Base-by-base conservation (phyloP, 1,140 invertebrate species). In the Bombus sylvicola region DNA sequence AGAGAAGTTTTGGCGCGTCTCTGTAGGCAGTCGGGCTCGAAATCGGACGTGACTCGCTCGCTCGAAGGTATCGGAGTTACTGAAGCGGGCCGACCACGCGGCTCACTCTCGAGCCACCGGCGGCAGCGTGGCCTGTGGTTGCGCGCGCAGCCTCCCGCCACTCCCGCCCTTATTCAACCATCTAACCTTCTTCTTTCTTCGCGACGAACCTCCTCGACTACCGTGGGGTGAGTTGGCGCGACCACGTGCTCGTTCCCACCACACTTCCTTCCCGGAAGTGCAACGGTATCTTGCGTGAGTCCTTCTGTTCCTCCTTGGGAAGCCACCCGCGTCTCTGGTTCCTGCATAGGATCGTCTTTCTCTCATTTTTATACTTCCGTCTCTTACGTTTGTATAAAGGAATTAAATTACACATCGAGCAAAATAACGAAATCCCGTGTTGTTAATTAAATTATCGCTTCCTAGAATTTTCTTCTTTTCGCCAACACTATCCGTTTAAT, bases 91-190 rank as follows among this genome's bases (percentile, higher is more conserved):
- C 74, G 77, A 89, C 90, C 93, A 93, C 89, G 90, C 87, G 92
- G 92, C 90, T n/a, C 3, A 1, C 43, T 88, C 91, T 73, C 79
- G 34, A 76, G n/a, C 57, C 90, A 85, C 91, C 89, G 89, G 85
- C 84, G 87, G 88, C 91, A 92, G 92, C 93, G 90, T 93, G 92
- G 91, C 91, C 72, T 57, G 37, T 2, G 39, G 69, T 15, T 94
- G 94, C 93, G 94, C 92, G 92, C 94, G 93, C 93, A 94, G 0
- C 79, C 59, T 22, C 37, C 73, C 76, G 66, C 86, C 81, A 82
- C 89, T 89, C 83, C 76, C 87, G 81, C 88, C 78, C 83, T 85
- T 80, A 72, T 89, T 85, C 85, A 87, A 87, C 77, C 84, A 87
- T 69, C 74, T 64, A 80, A 25, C 68, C 74, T 71, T 28, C 80